Evolutionary conservation across 2,797 vertebrate genomes (phyloP), one percentile per base, ranked within the genome.

Genomic region (Hoplostethus atlanticus): DNA sequence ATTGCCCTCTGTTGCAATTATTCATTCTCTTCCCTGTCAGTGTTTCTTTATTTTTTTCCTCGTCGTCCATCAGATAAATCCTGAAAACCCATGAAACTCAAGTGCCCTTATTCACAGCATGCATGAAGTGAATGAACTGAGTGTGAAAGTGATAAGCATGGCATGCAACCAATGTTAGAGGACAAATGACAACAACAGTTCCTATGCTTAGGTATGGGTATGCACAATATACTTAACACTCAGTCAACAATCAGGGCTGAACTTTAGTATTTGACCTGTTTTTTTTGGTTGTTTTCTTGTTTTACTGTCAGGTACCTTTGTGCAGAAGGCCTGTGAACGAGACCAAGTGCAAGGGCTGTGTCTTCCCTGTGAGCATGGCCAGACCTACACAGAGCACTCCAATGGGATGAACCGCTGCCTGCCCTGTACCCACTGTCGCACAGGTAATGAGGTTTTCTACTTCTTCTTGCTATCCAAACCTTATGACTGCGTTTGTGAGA

Each of bases 401-500:
- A 96, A 94, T 7, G 95, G 95, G 67, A 95, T 96, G 95, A 77
- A 73, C 64, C 91, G 92, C 78, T 96, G 95, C 71, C 73, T 96
- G 80, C 94, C 91, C 12, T 96, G 95, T 8, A 94, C 90, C 2
- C 92, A 93, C 80, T 96, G 95, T 58, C 94, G 93, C 78, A 84
- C 50, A 77, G 95, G 95, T 95, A 93, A 89, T n/a, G 0, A 34
- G 0, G 6, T 16, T 2, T 5, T 44, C 64, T 5, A 1, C 64
- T n/a, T 2, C 9, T 44, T 42, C 40, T 44, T 12, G 16, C 30
- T 25, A 6, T 16, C 6, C 25, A 13, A 3, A 47, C 40, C 50
- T 64, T 25, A 17, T 12, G 6, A 28, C 28, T 5, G 10, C 12
- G 9, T 44, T 3, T 13, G 40, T 12, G 40, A 8, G 38, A 40